A percentile compares a stretch with the other conserved stretches of the same genome.
Evolutionary conservation across 2,113 vertebrate species (phyloP).

Genomic region (Suncus etruscus): DNA sequence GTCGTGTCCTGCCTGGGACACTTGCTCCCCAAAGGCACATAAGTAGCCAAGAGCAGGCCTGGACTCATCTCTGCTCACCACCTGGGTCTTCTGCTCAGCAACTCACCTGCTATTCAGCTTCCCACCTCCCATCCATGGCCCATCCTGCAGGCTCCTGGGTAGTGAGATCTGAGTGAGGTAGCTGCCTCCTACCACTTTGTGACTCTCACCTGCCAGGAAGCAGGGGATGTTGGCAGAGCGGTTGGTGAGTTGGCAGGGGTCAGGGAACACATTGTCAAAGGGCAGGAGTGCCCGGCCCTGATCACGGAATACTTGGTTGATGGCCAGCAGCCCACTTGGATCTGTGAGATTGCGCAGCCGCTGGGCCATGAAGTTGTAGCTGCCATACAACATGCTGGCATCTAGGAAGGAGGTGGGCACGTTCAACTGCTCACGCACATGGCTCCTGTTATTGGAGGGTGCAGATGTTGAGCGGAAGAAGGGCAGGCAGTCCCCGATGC

Average conservation of each 20-base stretch:
- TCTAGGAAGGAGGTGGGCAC: conserved; percentile 92
- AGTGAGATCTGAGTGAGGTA: accelerated
- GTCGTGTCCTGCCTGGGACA: too few relatives aligned
- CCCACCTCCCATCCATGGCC: background rate
- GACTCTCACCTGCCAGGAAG: conserved; percentile 84
- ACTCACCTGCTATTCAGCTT: too few relatives aligned
- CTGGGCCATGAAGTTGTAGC: conserved; percentile 83
- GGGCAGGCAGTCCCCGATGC: conserved; percentile 88
- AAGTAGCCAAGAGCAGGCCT: background rate
- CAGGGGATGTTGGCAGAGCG: conserved; percentile 74
- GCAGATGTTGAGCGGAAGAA: conserved; percentile 87
- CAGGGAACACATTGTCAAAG: conserved; percentile 64
- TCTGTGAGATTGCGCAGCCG: conserved; percentile 86
- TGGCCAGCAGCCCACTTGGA: conserved; percentile 88
- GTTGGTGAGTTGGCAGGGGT: conserved; percentile 80
- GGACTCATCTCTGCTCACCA: background rate
- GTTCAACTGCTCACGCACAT: conserved; percentile 90
- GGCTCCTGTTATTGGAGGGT: conserved; percentile 75
- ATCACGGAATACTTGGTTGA: conserved; percentile 88
- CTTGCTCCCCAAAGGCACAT: background rate
- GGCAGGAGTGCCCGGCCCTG: conserved; percentile 88
- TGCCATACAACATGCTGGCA: conserved; percentile 93
- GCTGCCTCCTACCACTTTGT: too few relatives aligned
- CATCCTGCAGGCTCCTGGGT: background rate
- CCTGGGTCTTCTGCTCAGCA: too few relatives aligned